These are phyloP conservation scores for Ips nitidus DNA, from an alignment of 1,140 invertebrate genomes.

Conservation along the genomic window DNA sequence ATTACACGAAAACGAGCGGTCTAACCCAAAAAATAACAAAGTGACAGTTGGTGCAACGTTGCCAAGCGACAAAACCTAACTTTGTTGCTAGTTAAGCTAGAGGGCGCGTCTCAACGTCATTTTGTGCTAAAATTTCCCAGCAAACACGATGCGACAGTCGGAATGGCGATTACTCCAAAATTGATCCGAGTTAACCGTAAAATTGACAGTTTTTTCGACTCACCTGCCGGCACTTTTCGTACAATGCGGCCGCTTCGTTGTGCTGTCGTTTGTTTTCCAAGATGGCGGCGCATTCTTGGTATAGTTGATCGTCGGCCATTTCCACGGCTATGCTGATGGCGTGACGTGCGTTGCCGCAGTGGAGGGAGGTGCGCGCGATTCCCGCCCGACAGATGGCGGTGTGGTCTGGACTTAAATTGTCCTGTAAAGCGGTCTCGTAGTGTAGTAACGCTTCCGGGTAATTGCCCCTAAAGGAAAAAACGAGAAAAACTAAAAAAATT, in stretches of 20 bases:
- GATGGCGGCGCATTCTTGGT: conserved; percentile 91
- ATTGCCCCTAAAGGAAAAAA: conserved; percentile 63
- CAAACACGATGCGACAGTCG: no score
- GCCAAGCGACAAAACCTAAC: no score
- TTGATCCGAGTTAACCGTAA: not conserved
- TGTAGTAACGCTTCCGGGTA: conserved; percentile 77
- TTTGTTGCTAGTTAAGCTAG: no score
- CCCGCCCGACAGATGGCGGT: conserved; percentile 78
- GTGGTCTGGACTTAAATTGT: conserved; percentile 57
- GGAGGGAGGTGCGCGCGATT: conserved; percentile 87
- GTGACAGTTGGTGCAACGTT: no score
- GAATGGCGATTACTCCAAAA: not conserved
- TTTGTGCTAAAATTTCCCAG: no score
- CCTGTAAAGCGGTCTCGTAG: conserved; percentile 73
- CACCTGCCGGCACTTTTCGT: conserved; percentile 75
- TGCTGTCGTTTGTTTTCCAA: conserved; percentile 87
- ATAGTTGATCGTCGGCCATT: conserved; percentile 66
- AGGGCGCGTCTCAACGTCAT: no score
- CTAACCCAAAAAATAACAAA: not conserved
- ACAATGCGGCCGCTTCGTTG: conserved; percentile 76
- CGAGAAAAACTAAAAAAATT: no score
- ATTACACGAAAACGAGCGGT: not conserved
- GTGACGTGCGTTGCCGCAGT: conserved; percentile 86
- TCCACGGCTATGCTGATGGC: conserved; percentile 82
- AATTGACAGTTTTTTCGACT: not conserved